phyloP scores from a whole-genome alignment of 2,888 invertebrate species.

The Zygogramma bicolorata region DNA sequence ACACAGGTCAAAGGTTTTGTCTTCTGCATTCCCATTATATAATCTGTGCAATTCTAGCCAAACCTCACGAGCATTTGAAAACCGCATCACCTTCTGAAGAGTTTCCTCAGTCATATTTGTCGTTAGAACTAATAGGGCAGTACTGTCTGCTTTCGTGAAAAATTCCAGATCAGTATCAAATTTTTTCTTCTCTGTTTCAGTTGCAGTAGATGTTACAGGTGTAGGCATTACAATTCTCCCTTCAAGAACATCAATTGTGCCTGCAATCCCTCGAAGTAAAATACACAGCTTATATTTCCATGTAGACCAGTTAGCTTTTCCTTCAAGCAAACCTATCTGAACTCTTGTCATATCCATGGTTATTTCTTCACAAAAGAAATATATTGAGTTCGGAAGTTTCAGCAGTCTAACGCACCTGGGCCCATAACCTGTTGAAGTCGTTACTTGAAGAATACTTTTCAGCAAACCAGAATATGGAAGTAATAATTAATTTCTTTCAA shows the following conservation, averaged over 20 bases:
- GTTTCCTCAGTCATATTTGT: constrained; percentile 41
- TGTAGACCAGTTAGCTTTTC: background rate
- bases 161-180: background rate
- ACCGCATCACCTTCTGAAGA: constrained; percentile 33
- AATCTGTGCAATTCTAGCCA: constrained; percentile 41
- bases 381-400: too few species aligned
- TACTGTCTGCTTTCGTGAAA: background rate
- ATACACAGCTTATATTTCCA: background rate
- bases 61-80: constrained; percentile 37
- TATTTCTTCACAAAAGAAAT: too few species aligned
- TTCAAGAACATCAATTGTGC: background rate
- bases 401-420: too few species aligned
- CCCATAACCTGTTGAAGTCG: too few species aligned
- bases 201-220: background rate
- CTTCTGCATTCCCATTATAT: constrained; percentile 38
- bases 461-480: too few species aligned
- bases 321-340: background rate
- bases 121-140: constrained; percentile 8
- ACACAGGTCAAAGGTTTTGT: constrained; percentile 41
- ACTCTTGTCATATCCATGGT: background rate
- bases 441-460: too few species aligned
- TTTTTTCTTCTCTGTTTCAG: background rate
- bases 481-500: too few species aligned
- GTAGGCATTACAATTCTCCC: background rate
- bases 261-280: background rate